Base-by-base conservation (phyloP, 2,888 invertebrate species). In the Leptura quadrifasciata region DNA sequence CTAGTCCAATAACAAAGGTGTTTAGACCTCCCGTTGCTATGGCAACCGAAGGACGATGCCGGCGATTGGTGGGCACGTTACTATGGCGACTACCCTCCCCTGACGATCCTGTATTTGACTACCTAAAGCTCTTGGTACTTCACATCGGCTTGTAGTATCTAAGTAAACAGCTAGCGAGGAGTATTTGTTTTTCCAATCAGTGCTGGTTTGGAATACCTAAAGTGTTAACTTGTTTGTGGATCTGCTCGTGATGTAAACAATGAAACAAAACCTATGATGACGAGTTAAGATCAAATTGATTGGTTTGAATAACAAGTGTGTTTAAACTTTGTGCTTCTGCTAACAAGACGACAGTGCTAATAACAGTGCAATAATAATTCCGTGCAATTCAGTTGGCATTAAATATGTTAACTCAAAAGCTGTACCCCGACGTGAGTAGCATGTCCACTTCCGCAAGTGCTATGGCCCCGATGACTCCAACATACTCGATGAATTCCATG, bases 401-500 rank as follows among this genome's bases (percentile, higher is more conserved):
- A 67, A 60, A 58, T 24, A 89, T 93, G 93, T 91, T 93, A 89
- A 92, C 93, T 89, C 93, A 93, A 90, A 93, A 93, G 90, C 90
- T 93, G 87, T 94, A 93, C 90, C 91, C 93, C 89, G 93, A 93
- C 90, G 91, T 92, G 89, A 92, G 95, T 89, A 93, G 94, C 87
- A 94, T 95, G 84, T 91, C 92, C 88, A 91, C 92, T 86, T 91
- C 92, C 88, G 89, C 92, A 88, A 93, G 93, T 87, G 93, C 93
- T 15, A 92, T 94, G 91, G 93, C 94, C 83, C 94, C 94, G 84
- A 94, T 95, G 91, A 94, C 95, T 86, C 94, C 95, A 78, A 93
- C 94, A 63, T 96, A 96, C 90, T 92, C 92, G 79, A 95, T 95
- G 90, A 95, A 95, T 90, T 92, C 94, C 67, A 95, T 95, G 94